Percentiles rank a stretch among this genome's conserved stretches.
These are phyloP conservation scores for Denticeps clupeoides DNA, from an alignment of 2,797 vertebrate genomes.

Conservation along the genomic window DNA sequence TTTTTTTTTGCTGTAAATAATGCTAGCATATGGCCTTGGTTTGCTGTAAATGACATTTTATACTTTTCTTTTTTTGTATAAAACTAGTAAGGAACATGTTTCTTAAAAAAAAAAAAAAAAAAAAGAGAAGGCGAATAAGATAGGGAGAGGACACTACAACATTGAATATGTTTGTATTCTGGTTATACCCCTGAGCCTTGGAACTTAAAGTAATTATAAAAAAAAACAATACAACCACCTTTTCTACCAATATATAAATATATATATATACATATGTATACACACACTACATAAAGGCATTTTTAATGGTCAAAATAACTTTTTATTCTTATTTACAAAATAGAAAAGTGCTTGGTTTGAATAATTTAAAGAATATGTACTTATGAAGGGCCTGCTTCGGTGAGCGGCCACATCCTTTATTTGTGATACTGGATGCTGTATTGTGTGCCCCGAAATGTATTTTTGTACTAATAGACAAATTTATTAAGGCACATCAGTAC, in stretches of 20 bases:
- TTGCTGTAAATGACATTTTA: slow-evolving; percentile 99
- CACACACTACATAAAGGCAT: slow-evolving; percentile 75
- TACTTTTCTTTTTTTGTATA: slow-evolving; percentile 99
- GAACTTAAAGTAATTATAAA: slow-evolving; percentile 69
- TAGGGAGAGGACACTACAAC: too few relatives aligned
- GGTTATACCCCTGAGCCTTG: slow-evolving; percentile 95
- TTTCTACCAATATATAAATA: slow-evolving; percentile 72
- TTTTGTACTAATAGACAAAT: slow-evolving; percentile 99
- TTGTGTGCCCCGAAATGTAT: slow-evolving; percentile 99
- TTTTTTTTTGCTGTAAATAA: slow-evolving; percentile 89
- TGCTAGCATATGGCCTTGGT: slow-evolving; percentile 96
- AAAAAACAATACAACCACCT: slow-evolving; percentile 65
- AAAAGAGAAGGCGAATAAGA: too few relatives aligned
- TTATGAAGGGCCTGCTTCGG: slow-evolving; percentile 80
- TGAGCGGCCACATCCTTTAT: slow-evolving; percentile 84
- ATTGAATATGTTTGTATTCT: slow-evolving; percentile 92
- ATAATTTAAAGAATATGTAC: slow-evolving; percentile 82
- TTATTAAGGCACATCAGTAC: slow-evolving; percentile 98
- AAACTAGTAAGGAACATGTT: slow-evolving; percentile 70
- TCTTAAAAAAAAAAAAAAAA: slow-evolving; percentile 68
- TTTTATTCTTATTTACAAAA: slow-evolving; percentile 80
- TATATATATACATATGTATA: slow-evolving; percentile 33
- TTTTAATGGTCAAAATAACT: slow-evolving; percentile 93
- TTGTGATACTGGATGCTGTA: slow-evolving; percentile 98
- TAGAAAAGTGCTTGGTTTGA: slow-evolving; percentile 87